phyloP scores from a whole-genome alignment of 2,113 vertebrate genomes.

The Struthidea cinerea region DNA sequence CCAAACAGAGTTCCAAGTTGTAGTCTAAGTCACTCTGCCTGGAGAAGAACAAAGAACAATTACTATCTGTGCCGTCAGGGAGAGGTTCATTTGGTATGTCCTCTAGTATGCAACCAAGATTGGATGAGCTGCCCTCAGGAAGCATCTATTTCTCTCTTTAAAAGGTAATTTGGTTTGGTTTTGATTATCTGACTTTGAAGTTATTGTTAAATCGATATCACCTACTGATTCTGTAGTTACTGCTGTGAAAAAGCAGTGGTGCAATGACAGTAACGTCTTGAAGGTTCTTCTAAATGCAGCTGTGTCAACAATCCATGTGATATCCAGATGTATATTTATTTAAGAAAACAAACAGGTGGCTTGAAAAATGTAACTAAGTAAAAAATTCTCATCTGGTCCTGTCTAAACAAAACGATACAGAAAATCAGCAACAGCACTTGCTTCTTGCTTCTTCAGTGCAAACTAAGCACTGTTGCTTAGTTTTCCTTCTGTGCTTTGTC shows the following conservation, averaged over 20 bases:
- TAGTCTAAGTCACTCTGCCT: background rate
- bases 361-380: background rate
- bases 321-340: background rate
- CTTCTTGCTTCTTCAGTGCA: no score
- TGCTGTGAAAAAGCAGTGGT: background rate
- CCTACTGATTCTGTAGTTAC: background rate
- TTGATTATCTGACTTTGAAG: background rate
- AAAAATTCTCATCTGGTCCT: background rate
- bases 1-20: background rate
- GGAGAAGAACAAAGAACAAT: background rate
- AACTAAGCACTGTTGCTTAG: background rate
- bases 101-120: background rate
- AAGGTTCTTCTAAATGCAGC: background rate
- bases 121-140: background rate
- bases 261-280: background rate
- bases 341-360: background rate
- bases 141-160: background rate
- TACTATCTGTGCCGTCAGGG: background rate
- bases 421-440: background rate
- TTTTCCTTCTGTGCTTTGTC: background rate
- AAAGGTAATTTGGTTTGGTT: background rate
- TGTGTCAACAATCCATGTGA: background rate
- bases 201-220: background rate
- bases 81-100: background rate
- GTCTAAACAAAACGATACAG: background rate